phyloP scores from a whole-genome alignment of 2,113 vertebrate genomes.

The Pterocles gutturalis region DNA sequence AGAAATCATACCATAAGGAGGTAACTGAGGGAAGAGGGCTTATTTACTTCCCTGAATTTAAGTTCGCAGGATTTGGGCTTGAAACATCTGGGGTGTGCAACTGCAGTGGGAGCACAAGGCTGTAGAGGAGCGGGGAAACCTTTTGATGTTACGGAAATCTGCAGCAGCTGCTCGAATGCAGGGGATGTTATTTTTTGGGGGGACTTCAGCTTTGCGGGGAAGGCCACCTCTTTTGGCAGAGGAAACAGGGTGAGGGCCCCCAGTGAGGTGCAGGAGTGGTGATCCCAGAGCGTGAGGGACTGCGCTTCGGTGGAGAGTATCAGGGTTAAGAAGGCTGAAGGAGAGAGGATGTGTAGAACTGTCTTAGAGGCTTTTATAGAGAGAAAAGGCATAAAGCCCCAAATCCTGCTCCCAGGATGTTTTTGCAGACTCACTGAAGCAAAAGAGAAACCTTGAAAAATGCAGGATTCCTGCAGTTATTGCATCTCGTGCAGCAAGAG shows the following conservation, averaged over 20 bases:
- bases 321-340: background rate
- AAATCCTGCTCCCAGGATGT: background rate
- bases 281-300: accelerated
- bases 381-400: background rate
- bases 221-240: background rate
- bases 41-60: background rate
- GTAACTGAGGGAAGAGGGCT: background rate
- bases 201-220: background rate
- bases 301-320: background rate
- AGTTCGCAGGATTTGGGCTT: background rate
- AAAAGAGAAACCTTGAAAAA: background rate
- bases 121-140: accelerated
- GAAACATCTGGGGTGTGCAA: background rate
- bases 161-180: accelerated
- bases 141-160: background rate
- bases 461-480: background rate
- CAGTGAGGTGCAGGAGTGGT: accelerated
- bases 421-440: background rate
- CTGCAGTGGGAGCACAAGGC: background rate
- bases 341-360: background rate
- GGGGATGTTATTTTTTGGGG: background rate
- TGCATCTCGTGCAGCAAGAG: accelerated
- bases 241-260: accelerated
- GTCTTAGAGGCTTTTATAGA: background rate
- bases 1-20: background rate